These are phyloP conservation scores for Rhynchomys soricoides DNA, from an alignment of 2,113 vertebrate species.

Conservation along the genomic window DNA sequence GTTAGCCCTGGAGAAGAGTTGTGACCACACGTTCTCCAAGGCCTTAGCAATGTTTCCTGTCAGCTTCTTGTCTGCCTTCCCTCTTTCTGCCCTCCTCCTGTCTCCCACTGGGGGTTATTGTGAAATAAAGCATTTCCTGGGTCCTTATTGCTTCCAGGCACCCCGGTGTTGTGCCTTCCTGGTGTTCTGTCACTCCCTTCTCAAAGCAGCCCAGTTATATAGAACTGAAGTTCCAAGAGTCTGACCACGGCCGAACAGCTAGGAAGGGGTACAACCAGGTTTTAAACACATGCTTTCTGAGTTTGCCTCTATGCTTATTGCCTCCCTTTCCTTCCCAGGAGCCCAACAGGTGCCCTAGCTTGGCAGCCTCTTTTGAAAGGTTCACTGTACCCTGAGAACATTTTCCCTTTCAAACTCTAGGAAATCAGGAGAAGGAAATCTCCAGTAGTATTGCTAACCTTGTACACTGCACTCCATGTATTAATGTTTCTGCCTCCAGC, in stretches of 20 bases:
- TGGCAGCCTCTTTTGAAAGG: neutral
- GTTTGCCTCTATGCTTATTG: neutral
- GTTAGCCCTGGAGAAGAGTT: neutral
- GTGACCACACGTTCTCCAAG: neutral
- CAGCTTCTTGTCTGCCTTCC: neutral
- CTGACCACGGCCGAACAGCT: neutral
- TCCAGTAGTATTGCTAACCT: neutral
- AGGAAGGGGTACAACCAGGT: neutral
- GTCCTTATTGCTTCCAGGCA: neutral
- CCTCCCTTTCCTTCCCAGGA: neutral
- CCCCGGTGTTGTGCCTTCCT: neutral
- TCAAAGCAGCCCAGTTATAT: neutral
- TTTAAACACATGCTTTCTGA: neutral
- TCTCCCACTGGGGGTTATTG: neutral
- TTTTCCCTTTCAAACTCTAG: slow-evolving; percentile 30
- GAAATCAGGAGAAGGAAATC: slow-evolving; percentile 40
- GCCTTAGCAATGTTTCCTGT: neutral
- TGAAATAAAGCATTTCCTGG: neutral
- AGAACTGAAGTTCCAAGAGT: neutral
- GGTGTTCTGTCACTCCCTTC: neutral
- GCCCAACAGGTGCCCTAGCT: neutral
- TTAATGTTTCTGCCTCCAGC: slow-evolving; percentile 4
- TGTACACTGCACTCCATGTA: neutral
- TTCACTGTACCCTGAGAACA: neutral
- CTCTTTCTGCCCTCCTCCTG: neutral